Conservation (phyloP, 2,113 vertebrate genomes). For the Parotia lawesii region DNA sequence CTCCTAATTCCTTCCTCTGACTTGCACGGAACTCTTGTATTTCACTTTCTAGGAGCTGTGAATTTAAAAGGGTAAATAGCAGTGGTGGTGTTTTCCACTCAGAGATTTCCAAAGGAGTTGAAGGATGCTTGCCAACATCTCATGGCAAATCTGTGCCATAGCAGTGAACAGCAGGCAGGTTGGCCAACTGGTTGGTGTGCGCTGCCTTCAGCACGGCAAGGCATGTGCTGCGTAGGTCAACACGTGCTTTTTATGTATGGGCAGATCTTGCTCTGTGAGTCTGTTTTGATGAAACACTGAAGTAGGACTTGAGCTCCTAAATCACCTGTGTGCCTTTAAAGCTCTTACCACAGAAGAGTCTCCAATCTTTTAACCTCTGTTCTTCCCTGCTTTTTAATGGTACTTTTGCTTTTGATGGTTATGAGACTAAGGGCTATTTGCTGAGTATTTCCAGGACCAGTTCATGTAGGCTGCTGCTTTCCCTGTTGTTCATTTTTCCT, state of each 20-base stretch:
- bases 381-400: not conserved
- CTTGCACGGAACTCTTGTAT: not conserved
- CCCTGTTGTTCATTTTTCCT: not conserved
- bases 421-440: not conserved
- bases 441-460: not conserved
- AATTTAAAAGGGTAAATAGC: not conserved
- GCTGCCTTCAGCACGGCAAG: not conserved
- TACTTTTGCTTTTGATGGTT: not conserved
- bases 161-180: not conserved
- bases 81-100: not conserved
- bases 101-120: not conserved
- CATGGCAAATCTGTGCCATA: not conserved
- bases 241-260: not conserved
- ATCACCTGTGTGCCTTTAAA: not conserved
- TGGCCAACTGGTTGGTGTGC: not conserved
- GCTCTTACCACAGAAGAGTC: not conserved
- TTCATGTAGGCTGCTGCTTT: not conserved
- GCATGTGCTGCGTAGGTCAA: not conserved
- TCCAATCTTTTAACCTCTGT: not conserved
- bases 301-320: not conserved
- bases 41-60: not conserved
- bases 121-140: not conserved
- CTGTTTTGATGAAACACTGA: not conserved
- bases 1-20: not conserved
- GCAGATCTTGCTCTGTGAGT: not conserved